Percentiles rank a stretch among this genome's conserved stretches.
These are phyloP conservation scores for Drosophila fuyamai DNA, from an alignment of 1,140 invertebrate species.

Conservation along the genomic window DNA sequence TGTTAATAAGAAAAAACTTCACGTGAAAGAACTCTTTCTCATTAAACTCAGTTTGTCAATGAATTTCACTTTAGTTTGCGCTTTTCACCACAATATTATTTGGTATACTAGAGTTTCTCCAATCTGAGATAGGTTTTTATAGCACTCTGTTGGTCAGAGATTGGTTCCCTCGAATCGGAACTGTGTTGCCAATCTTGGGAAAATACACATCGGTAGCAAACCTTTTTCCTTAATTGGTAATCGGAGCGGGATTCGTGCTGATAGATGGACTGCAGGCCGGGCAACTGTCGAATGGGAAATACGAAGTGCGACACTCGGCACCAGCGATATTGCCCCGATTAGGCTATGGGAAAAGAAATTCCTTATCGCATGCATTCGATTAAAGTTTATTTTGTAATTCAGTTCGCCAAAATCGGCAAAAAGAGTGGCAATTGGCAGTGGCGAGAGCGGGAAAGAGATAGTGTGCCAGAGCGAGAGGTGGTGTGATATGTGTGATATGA, in stretches of 20 bases:
- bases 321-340: slow-evolving; percentile 46
- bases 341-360: slow-evolving; percentile 60
- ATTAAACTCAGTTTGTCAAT: neutral
- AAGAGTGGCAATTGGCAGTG: slow-evolving; percentile 29
- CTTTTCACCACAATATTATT: neutral
- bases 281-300: slow-evolving; percentile 58
- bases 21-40: neutral
- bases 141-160: slow-evolving; percentile 3
- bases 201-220: slow-evolving; percentile 34
- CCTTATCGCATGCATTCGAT: slow-evolving; percentile 73
- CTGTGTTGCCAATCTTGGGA: slow-evolving; percentile 2
- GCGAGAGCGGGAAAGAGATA: slow-evolving; percentile 20
- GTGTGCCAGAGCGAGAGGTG: slow-evolving; percentile 25
- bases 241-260: slow-evolving; percentile 21
- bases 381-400: slow-evolving; percentile 75
- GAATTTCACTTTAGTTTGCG: neutral
- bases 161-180: neutral
- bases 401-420: slow-evolving; percentile 67
- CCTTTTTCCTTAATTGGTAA: slow-evolving; percentile 73
- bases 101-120: neutral
- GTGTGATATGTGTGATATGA: slow-evolving; percentile 38
- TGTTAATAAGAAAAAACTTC: neutral
- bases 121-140: neutral
- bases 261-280: slow-evolving; percentile 47
- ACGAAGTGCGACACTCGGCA: slow-evolving; percentile 25